A percentile compares a stretch with the other conserved stretches of the same genome.
These are phyloP conservation scores for Folsomia manolachei DNA, from an alignment of 2,888 invertebrate species.

Conservation along the genomic window DNA sequence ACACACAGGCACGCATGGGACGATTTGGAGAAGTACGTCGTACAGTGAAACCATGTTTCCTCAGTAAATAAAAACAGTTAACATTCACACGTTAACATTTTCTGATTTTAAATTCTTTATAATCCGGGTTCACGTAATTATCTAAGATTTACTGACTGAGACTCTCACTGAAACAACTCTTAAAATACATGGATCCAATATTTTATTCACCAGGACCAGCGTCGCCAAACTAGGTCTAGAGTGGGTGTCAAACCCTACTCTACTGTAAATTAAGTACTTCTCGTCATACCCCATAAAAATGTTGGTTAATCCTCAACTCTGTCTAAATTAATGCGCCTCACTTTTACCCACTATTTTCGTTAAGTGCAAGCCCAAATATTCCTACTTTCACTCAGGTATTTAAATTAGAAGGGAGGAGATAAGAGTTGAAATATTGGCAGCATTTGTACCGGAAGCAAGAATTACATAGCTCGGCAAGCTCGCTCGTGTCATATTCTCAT, in stretches of 20 bases:
- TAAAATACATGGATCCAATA: background rate
- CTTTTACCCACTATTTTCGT: background rate
- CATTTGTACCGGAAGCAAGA: background rate
- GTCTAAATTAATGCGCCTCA: background rate
- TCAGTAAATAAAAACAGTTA: no score
- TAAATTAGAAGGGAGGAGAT: background rate
- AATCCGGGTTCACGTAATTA: background rate
- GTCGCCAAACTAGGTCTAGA: background rate
- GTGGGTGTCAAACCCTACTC: background rate
- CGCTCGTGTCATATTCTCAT: no score
- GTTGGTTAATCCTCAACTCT: background rate
- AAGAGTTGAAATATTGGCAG: background rate
- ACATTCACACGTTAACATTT: background rate
- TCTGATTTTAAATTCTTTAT: background rate
- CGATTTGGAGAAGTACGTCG: background rate
- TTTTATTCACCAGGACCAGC: background rate
- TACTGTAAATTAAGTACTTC: background rate
- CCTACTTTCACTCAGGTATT: constrained; percentile 1
- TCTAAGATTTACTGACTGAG: background rate
- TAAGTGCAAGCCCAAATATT: background rate
- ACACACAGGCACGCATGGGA: no score
- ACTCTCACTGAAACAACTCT: background rate
- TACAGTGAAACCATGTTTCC: background rate
- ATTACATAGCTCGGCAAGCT: no score
- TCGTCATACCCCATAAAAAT: constrained; percentile 1